These are phyloP conservation scores for Apodemus speciosus DNA, from an alignment of 2,113 vertebrate genomes.

Conservation along the genomic window DNA sequence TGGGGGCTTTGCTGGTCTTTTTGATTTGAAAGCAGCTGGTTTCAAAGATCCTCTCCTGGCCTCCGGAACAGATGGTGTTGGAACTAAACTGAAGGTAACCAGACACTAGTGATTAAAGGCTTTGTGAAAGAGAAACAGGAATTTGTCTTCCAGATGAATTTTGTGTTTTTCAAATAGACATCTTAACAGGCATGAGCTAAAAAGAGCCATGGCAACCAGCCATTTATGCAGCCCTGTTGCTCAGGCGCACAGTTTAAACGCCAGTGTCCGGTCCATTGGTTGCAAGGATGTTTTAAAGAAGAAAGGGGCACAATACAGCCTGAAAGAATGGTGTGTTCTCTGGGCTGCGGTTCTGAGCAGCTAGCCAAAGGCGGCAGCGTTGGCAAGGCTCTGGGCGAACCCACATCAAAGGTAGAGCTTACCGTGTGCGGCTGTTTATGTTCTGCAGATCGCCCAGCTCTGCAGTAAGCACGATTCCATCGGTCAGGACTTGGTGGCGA, in stretches of 20 bases:
- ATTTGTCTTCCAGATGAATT: not conserved
- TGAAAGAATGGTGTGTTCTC: not conserved
- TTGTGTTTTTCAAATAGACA: not conserved
- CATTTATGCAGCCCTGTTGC: not conserved
- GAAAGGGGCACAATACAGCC: not conserved
- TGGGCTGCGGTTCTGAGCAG: not conserved
- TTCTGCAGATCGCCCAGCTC: slow-evolving; percentile 90
- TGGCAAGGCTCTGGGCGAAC: not conserved
- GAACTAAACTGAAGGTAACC: slow-evolving; percentile 96
- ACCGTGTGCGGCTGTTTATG: not conserved
- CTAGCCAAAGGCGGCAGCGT: not conserved
- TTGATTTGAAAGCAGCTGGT: slow-evolving; percentile 96
- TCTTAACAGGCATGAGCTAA: not conserved
- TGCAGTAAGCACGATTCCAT: slow-evolving; percentile 90
- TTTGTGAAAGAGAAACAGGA: not conserved
- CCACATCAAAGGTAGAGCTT: not conserved
- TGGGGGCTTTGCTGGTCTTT: slow-evolving; percentile 96
- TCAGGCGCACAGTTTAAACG: not conserved
- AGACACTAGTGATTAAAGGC: not conserved
- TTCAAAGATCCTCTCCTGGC: slow-evolving; percentile 95
- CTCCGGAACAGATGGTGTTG: slow-evolving; percentile 96
- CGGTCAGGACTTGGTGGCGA: slow-evolving; percentile 97
- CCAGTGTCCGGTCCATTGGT: not conserved
- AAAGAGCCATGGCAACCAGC: not conserved
- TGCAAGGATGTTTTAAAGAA: not conserved